phyloP scores from a whole-genome alignment of 2,888 invertebrate genomes.

The Ophraella communa region DNA sequence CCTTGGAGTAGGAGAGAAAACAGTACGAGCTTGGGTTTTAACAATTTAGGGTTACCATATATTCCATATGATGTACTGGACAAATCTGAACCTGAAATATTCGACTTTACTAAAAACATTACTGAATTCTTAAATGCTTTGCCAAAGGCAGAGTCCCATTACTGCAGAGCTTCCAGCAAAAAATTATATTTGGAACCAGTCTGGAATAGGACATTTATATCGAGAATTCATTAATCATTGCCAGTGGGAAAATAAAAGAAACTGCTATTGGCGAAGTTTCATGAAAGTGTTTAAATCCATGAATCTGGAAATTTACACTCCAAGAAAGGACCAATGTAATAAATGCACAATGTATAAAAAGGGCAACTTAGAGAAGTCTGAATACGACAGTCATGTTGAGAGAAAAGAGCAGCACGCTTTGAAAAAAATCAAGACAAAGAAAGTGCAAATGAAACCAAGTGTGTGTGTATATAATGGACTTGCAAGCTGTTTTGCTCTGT shows the following conservation, averaged over 20 bases:
- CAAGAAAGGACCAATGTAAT: background rate
- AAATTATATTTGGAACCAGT: background rate
- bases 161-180: background rate
- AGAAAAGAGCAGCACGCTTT: conserved; percentile 26
- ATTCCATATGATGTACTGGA: no score
- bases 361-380: conserved; percentile 14
- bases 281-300: background rate
- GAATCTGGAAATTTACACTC: background rate
- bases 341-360: background rate
- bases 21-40: no score
- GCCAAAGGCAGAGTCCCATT: background rate
- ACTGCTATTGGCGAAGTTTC: background rate
- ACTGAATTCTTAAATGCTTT: background rate
- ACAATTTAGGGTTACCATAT: no score
- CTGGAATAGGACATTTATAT: background rate
- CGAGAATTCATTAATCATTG: background rate
- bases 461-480: conserved; percentile 29
- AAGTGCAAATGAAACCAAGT: background rate
- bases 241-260: background rate
- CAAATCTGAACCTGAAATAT: background rate
- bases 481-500: conserved; percentile 30
- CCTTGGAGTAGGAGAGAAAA: no score
- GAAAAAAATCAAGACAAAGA: conserved; percentile 26
- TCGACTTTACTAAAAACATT: background rate
- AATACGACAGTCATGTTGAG: conserved; percentile 20